phyloP scores from a whole-genome alignment of 1,140 invertebrate genomes.

The Lasioglossum baleicum region DNA sequence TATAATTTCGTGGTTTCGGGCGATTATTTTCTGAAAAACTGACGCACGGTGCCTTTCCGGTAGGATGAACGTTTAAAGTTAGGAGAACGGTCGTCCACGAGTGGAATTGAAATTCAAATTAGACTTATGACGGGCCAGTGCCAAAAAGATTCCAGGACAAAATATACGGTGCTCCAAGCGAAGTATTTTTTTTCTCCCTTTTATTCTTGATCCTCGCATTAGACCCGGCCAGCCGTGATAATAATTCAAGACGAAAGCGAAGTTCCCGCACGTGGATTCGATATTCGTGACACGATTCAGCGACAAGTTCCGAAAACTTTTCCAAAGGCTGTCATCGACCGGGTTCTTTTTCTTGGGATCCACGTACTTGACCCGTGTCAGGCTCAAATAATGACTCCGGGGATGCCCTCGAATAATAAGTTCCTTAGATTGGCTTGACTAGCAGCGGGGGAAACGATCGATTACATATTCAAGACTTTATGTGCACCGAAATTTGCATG shows the following conservation, averaged over 20 bases:
- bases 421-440: conserved; percentile 46
- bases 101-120: conserved; percentile 37
- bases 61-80: neutral
- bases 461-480: neutral
- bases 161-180: conserved; percentile 6
- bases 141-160: neutral
- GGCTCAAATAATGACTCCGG: conserved; percentile 63
- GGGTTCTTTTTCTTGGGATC: conserved; percentile 47
- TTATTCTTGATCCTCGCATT: conserved; percentile 20
- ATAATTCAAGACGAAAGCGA: conserved; percentile 60
- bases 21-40: neutral
- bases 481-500: too few relatives aligned
- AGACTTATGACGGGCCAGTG: conserved; percentile 5
- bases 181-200: conserved; percentile 23
- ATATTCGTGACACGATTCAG: conserved; percentile 67
- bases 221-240: conserved; percentile 51
- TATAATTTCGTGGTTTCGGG: neutral
- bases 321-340: conserved; percentile 49
- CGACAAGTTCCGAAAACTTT: conserved; percentile 63
- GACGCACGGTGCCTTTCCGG: neutral
- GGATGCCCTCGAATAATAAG: conserved; percentile 63
- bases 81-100: conserved; percentile 2
- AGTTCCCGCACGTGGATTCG: conserved; percentile 62
- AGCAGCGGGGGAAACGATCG: neutral
- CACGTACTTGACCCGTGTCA: conserved; percentile 35